Conservation (phyloP, 2,797 vertebrate genomes). For the Nothura maculosa region DNA sequence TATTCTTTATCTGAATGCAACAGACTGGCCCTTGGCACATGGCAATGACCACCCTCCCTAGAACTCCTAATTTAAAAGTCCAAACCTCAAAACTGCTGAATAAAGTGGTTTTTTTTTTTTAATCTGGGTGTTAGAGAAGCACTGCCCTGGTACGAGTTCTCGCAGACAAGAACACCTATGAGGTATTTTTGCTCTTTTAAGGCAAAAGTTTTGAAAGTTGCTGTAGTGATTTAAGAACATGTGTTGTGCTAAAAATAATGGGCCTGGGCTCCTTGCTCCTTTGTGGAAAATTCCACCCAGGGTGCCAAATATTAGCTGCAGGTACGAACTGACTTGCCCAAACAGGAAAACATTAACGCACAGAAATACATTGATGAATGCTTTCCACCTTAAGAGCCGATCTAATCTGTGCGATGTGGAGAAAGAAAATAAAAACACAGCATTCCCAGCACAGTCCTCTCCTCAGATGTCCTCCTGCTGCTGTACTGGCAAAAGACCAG, state of each 20-base stretch:
- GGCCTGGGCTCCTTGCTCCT: not conserved
- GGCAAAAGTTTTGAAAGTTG: not conserved
- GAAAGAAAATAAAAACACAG: slow-evolving; percentile 38
- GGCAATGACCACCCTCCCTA: not conserved
- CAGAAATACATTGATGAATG: not conserved
- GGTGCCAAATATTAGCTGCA: not conserved
- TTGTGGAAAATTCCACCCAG: slow-evolving; percentile 24
- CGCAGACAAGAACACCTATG: not conserved
- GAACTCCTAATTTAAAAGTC: not conserved
- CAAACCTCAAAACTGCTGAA: not conserved
- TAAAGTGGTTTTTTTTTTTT: not conserved
- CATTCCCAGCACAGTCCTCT: slow-evolving; percentile 7
- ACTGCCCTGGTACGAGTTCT: not conserved
- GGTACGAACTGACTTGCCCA: slow-evolving; percentile 13
- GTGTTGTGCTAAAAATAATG: not conserved
- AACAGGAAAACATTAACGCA: slow-evolving; percentile 18
- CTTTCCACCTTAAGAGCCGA: slow-evolving; percentile 56
- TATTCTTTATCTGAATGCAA: not conserved
- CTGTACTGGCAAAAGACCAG: slow-evolving; percentile 10
- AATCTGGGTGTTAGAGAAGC: not conserved
- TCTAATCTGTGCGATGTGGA: slow-evolving; percentile 19
- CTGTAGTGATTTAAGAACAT: not conserved
- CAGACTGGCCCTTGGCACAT: accelerated
- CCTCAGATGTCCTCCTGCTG: slow-evolving; percentile 37
- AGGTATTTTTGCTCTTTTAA: not conserved